Conservation (phyloP, 2,113 vertebrate genomes). For the Lagenorhynchus albirostris region DNA sequence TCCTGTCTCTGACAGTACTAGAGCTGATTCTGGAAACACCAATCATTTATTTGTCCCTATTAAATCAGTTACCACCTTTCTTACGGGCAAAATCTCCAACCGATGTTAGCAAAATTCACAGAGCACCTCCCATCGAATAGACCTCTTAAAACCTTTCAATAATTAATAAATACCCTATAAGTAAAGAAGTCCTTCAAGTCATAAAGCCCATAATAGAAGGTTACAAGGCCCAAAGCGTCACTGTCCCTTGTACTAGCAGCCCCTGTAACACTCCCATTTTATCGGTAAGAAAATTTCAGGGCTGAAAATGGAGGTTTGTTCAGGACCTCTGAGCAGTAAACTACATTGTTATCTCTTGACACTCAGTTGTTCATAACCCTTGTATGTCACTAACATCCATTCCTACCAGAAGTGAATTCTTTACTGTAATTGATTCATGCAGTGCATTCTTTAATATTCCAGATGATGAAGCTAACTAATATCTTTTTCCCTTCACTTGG, state of each 20-base stretch:
- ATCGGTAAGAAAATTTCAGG: background rate
- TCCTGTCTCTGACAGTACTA: background rate
- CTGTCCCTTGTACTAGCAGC: background rate
- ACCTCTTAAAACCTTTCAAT: background rate
- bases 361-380: background rate
- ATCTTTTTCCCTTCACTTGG: background rate
- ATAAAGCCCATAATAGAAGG: background rate
- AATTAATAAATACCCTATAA: background rate
- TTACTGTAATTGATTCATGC: background rate
- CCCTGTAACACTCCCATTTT: background rate
- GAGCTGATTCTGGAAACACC: background rate
- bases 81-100: background rate
- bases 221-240: background rate
- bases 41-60: background rate
- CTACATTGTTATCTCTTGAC: background rate
- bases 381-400: background rate
- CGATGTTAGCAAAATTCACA: background rate
- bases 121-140: background rate
- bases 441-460: background rate
- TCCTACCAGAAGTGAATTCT: background rate
- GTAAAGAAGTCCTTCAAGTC: background rate
- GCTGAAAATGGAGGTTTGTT: background rate
- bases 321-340: background rate
- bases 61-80: background rate
- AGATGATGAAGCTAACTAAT: background rate